These are phyloP conservation scores for Aradophagus sp. DNA, from an alignment of 1,140 invertebrate species.

Conservation along the genomic window DNA sequence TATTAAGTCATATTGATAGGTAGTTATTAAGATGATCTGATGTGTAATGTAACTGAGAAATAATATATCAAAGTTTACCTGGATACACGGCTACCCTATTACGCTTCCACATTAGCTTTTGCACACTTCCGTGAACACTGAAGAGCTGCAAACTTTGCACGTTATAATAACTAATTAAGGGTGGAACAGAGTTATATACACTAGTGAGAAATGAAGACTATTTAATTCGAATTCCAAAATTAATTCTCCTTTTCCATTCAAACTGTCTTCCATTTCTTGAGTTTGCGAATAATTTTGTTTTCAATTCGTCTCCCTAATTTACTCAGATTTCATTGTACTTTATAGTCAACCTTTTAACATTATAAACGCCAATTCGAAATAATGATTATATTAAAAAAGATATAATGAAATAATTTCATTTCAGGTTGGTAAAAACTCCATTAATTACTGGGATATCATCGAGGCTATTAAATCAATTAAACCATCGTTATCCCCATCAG, in stretches of 20 bases:
- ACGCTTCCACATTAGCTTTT: slow-evolving; percentile 60
- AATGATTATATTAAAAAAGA: too few species aligned
- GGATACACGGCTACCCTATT: slow-evolving; percentile 59
- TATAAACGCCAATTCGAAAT: too few species aligned
- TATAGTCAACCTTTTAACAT: too few species aligned
- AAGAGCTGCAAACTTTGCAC: slow-evolving; percentile 60
- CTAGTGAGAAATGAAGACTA: slow-evolving; percentile 1
- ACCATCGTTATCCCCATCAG: slow-evolving; percentile 72
- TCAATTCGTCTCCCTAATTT: too few species aligned
- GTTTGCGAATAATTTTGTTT: too few species aligned
- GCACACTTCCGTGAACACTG: slow-evolving; percentile 60
- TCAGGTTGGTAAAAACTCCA: slow-evolving; percentile 1
- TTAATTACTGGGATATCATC: slow-evolving; percentile 26
- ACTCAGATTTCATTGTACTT: too few species aligned
- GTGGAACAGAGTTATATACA: slow-evolving; percentile 24
- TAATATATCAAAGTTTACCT: slow-evolving; percentile 62
- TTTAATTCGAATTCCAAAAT: slow-evolving; percentile 13
- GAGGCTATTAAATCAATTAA: slow-evolving; percentile 68
- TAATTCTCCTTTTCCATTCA: background rate
- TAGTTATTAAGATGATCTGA: slow-evolving; percentile 57
- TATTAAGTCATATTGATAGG: slow-evolving; percentile 63
- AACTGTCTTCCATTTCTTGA: too few species aligned
- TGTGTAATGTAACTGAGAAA: slow-evolving; percentile 64
- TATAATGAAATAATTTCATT: background rate
- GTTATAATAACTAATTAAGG: slow-evolving; percentile 56